Conservation (phyloP, 2,113 vertebrate species). For the Phaethornis superciliosus region DNA sequence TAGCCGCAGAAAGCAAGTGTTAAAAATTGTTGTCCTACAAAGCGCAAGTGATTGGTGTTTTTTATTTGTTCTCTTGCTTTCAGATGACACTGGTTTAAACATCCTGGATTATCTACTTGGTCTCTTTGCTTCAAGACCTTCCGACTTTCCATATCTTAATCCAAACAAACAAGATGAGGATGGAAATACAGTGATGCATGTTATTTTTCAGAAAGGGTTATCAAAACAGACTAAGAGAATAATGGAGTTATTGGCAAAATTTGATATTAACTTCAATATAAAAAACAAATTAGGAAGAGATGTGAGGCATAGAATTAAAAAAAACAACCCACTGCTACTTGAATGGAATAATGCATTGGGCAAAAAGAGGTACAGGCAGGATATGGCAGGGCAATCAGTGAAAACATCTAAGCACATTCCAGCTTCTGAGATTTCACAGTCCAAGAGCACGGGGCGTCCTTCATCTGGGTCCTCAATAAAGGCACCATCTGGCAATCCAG, state of each 20-base stretch:
- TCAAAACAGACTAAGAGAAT: constrained; percentile 70
- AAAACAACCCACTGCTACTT: constrained; percentile 68
- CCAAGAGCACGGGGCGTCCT: constrained; percentile 27
- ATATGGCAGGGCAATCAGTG: background rate
- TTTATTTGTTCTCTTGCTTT: constrained; percentile 25
- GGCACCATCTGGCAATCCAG: background rate
- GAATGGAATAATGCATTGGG: constrained; percentile 74
- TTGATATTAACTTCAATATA: constrained; percentile 77
- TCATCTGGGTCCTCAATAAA: background rate
- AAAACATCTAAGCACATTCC: background rate
- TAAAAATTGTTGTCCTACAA: background rate
- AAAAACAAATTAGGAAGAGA: constrained; percentile 80
- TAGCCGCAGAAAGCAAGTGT: background rate
- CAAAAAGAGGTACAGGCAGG: constrained; percentile 62
- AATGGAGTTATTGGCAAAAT: constrained; percentile 70
- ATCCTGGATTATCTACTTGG: constrained; percentile 77
- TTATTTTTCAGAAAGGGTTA: constrained; percentile 76
- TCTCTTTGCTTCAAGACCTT: constrained; percentile 70
- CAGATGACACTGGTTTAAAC: constrained; percentile 74
- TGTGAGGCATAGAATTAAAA: constrained; percentile 75
- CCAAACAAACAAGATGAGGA: constrained; percentile 76
- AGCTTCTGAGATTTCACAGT: constrained; percentile 25
- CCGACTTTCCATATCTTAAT: constrained; percentile 71
- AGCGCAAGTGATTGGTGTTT: background rate
- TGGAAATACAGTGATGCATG: constrained; percentile 82